phyloP scores from a whole-genome alignment of 2,113 vertebrate species.

The Tachysurus vachellii region DNA sequence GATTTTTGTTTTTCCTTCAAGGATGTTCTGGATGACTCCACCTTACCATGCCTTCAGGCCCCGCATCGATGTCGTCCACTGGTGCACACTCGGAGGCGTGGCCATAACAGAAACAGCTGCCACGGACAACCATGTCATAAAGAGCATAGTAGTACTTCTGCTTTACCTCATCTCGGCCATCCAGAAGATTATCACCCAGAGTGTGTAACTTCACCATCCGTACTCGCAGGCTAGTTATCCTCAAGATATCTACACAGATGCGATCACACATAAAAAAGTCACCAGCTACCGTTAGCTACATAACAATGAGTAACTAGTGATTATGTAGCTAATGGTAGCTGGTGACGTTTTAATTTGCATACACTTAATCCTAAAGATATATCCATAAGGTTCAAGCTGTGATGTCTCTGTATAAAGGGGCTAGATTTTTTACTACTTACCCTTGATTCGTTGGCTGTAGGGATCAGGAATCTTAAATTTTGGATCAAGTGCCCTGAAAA shows the following conservation, averaged over 20 bases:
- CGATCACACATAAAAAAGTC: background rate
- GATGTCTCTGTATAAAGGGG: background rate
- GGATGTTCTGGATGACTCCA: background rate
- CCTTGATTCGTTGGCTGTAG: constrained; percentile 82
- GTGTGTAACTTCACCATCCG: constrained; percentile 90
- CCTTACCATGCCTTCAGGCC: constrained; percentile 89
- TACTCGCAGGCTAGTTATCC: constrained; percentile 93
- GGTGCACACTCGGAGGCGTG: constrained; percentile 92
- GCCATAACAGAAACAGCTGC: constrained; percentile 98
- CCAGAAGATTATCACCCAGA: constrained; percentile 88
- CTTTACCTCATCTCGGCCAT: constrained; percentile 87
- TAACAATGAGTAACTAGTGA: background rate
- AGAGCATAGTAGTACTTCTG: constrained; percentile 96
- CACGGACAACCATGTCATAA: constrained; percentile 94
- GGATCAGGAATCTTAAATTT: constrained; percentile 85
- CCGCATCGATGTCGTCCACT: constrained; percentile 64
- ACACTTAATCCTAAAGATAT: background rate
- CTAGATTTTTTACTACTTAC: constrained; percentile 63
- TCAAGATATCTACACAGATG: constrained; percentile 81
- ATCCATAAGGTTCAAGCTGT: no score
- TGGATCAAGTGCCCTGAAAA: constrained; percentile 84
- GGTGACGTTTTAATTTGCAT: background rate
- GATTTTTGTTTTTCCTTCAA: background rate
- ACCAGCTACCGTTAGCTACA: no score
- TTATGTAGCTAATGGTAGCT: background rate